Base-by-base conservation (phyloP, 2,888 invertebrate genomes). In the Pherbina coryleti region DNA sequence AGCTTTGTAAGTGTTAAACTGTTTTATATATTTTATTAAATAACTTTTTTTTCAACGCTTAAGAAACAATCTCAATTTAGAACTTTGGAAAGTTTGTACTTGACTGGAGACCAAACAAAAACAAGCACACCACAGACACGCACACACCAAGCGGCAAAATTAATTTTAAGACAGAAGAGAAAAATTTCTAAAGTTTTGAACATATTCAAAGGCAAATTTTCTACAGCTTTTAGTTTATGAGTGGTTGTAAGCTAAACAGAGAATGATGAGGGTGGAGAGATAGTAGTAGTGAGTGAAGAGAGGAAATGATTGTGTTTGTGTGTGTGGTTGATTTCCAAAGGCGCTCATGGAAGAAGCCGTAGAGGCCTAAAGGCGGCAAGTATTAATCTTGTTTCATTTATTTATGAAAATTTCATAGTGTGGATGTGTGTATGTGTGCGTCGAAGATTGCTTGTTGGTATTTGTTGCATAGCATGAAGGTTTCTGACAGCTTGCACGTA, bases 351-450 rank as follows among this genome's bases (percentile, higher is more conserved):
- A 11, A 11, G 14, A 72, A 72, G 44, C 60, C n/a, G n/a, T n/a
- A n/a, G n/a, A 57, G 19, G 31, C 57, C 72, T 57, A 9, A 22
- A 57, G 37, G 44, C 34, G 19, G 19, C 37, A 57, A 57, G 37
- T 22, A 37, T 19, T 57, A 57, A 55, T 57, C 37, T 37, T 57
- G 53, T 72, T 72, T 55, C 22, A 34, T 69, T 69, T 51, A 69
- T 69, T 51, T 69, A 28, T 49, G 37, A 67, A 67, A 9, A 37
- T 22, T 28, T 44, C 17, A n/a, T 2, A n/a, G 17, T 5, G 8
- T 67, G 44, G 51, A 11, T n/a, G n/a, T 51, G 28, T 28, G 28
- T 51, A 25, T 28, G 25, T 25, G 4, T 19, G 51, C 53, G 25
- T 25, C 25, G 9, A 31, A 60, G 25, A 25, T 28, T 17, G 60